phyloP scores from a whole-genome alignment of 2,797 vertebrate species.

The Sus cebifrons region DNA sequence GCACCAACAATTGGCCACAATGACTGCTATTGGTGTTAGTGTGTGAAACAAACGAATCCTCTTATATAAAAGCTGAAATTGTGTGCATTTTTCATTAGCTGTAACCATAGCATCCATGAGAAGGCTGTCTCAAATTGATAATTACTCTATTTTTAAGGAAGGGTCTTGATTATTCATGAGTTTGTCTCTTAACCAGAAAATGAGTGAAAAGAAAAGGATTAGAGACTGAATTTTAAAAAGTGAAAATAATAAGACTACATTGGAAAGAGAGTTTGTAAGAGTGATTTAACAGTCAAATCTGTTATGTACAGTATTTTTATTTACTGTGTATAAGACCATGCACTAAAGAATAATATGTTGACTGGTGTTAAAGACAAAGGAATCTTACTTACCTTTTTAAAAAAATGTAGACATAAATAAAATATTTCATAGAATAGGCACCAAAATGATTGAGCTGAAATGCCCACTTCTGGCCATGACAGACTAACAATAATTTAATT shows the following conservation, averaged over 20 bases:
- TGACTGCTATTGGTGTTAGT: not conserved
- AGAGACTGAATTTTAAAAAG: not conserved
- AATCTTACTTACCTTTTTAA: not conserved
- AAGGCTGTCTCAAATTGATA: not conserved
- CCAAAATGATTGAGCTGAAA: conserved; percentile 17
- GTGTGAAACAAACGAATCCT: not conserved
- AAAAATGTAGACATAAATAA: not conserved
- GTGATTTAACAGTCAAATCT: conserved; percentile 8
- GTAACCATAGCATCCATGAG: not conserved
- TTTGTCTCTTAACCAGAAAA: conserved; percentile 34
- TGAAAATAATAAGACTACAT: not conserved
- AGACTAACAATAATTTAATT: not conserved
- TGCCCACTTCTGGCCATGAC: not conserved
- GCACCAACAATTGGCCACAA: not conserved
- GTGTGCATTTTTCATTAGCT: conserved; percentile 7
- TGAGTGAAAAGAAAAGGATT: not conserved
- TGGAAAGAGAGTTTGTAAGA: not conserved
- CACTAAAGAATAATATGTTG: not conserved
- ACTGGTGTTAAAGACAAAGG: not conserved
- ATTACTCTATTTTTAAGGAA: conserved; percentile 29
- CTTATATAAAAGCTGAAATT: not conserved
- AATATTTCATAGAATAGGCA: not conserved
- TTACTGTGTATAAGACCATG: not conserved
- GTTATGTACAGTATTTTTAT: not conserved
- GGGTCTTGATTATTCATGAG: not conserved